Evolutionary conservation across 2,797 vertebrate genomes (phyloP), one percentile per base, ranked within the genome.

Genomic region (Coilia nasus): DNA sequence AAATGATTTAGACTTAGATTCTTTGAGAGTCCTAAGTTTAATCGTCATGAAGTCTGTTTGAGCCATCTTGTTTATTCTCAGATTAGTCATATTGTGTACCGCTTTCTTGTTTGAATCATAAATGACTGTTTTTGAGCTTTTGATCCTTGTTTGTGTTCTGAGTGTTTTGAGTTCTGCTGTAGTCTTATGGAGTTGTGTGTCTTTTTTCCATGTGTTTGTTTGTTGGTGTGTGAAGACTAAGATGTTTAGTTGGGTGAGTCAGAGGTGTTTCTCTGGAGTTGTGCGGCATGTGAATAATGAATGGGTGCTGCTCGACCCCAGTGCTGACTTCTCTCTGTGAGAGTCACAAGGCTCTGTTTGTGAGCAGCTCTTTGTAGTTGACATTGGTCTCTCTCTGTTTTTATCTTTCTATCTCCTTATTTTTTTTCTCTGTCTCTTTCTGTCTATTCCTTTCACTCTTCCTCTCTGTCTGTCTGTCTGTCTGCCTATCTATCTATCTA

Each of bases 291-390:
- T 75, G 67, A 75, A 75, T 75, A 28, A 75, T 19, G 28, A 41
- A 75, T 75, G 67, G 17, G 28, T 35, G 67, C 67, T 35, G 67
- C 28, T 75, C 28, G 62, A 64, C 62, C 28, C 23, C 62, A 19
- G 12, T 75, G 14, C 67, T 75, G 28, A 35, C 67, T 71, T 19
- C 28, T 41, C 67, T 41, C 28, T 75, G 67, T 41, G 67, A 75
- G 28, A 75, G 67, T 41, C 67, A 75, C 67, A 31, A 75, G 67
- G 28, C 12, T 28, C 23, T 64, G 62, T 62, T 64, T 64, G 62
- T 64, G 62, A 64, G 59, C 62, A 67, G 28, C 67, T 15, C 64
- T 71, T 14, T 75, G 67, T 75, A 28, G 23, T 71, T 71, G 71
- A 78, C 71, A 78, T 19, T 44, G 35, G 19, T 78, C 71, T 71